These are phyloP conservation scores for Thunnus maccoyii DNA, from an alignment of 2,113 vertebrate genomes.

Conservation along the genomic window DNA sequence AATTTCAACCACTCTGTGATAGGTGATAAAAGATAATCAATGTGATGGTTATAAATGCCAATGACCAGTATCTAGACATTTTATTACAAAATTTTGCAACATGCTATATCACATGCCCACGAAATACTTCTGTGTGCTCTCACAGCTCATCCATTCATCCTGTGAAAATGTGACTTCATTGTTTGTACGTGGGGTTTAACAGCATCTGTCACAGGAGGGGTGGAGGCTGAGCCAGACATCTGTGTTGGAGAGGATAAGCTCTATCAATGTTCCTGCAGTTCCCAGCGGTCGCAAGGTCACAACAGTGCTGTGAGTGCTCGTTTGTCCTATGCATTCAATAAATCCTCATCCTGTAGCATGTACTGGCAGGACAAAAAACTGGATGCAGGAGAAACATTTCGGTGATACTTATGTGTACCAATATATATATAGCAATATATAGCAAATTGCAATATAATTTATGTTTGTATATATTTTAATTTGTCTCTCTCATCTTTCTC, in stretches of 20 bases:
- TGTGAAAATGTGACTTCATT: slow-evolving; percentile 25
- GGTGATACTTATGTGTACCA: background rate
- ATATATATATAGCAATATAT: no score
- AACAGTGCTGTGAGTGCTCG: background rate
- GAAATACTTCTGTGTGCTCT: background rate
- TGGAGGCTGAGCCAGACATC: slow-evolving; percentile 33
- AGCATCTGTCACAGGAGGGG: slow-evolving; percentile 22
- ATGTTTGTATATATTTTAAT: no score
- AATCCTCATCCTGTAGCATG: background rate
- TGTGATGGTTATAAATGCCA: background rate
- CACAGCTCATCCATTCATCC: background rate
- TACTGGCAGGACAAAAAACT: background rate
- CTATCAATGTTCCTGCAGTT: slow-evolving; percentile 11
- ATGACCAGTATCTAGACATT: background rate
- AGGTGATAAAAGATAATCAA: background rate
- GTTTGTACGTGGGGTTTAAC: slow-evolving; percentile 11
- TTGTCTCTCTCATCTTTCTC: no score
- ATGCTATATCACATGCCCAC: background rate
- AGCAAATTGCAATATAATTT: no score
- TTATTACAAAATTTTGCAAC: background rate
- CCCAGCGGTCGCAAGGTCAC: slow-evolving; percentile 19
- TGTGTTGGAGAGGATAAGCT: slow-evolving; percentile 35
- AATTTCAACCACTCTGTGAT: background rate
- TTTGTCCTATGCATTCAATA: slow-evolving; percentile 8
- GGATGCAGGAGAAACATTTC: background rate